Evolutionary conservation across 2,888 invertebrate genomes (phyloP).

Genomic region (Coelinius sp.): DNA sequence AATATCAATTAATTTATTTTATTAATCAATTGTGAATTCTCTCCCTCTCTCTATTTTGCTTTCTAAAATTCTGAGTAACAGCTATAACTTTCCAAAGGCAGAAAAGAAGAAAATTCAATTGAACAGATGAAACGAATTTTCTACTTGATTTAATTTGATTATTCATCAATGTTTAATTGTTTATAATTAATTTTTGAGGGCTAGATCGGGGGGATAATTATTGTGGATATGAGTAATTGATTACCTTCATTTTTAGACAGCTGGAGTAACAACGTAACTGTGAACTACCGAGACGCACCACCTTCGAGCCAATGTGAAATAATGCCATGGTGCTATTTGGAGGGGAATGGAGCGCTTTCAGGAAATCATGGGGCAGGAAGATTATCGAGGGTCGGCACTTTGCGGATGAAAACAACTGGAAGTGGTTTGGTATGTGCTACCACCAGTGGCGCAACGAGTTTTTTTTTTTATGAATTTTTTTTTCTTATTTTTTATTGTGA

Average conservation of each 20-base stretch:
- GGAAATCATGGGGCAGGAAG: background rate
- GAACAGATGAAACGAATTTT: no score
- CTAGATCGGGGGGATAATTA: no score
- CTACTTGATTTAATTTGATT: no score
- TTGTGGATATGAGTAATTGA: no score
- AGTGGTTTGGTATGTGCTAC: background rate
- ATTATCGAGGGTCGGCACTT: background rate
- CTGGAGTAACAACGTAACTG: slow-evolving; percentile 62
- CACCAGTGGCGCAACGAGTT: background rate
- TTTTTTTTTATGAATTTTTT: background rate
- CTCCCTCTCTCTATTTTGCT: slow-evolving; percentile 12
- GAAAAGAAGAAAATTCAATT: background rate
- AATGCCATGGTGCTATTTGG: slow-evolving; percentile 66
- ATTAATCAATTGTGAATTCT: slow-evolving; percentile 20
- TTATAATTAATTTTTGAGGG: background rate
- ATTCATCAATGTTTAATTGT: no score
- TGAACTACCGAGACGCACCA: slow-evolving; percentile 58
- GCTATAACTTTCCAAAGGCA: background rate
- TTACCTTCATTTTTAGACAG: slow-evolving; percentile 65
- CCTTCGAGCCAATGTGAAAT: slow-evolving; percentile 62
- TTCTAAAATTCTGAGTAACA: slow-evolving; percentile 7
- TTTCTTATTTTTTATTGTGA: no score
- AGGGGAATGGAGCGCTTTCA: background rate
- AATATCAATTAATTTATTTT: background rate
- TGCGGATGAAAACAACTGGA: background rate